Base-by-base conservation (phyloP, 2,797 vertebrate species). In the Silurus lanzhouensis region DNA sequence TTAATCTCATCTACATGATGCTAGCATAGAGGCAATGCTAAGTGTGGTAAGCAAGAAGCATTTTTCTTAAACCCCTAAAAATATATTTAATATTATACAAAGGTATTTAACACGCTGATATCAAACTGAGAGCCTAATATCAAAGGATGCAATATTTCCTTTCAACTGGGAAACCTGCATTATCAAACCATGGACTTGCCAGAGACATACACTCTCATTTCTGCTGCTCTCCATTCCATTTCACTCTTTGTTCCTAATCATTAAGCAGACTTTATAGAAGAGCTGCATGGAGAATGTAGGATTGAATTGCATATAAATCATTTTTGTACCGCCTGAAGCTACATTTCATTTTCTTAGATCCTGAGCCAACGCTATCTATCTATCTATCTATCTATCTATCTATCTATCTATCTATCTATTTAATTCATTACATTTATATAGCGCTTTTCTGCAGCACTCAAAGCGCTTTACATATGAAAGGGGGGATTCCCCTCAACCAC, bases 301-400 rank as follows among this genome's bases (percentile, higher is more conserved):
- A 25, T 25, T 38, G 57, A 61, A 72, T 60, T 57, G 17, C 3
- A 2, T 61, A 44, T 61, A 63, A 81, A 74, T 85, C 58, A 74
- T 52, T 81, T 81, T 64, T 52, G 67, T 64, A 48, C 31, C 9
- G n/a, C 27, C 83, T 58, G 27, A 60, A 27, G 55, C n/a, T 31
- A 3, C 8, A 74, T 74, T 81, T 72, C 9, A 81, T 85, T 81
- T 82, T 25, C 70, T 66, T 60, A 75, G 68, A 80, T 44, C 44
- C 66, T 61, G 57, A 85, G 55, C 76, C 66, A 79, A 71, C 48
- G 81, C 63, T 80, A 74, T 81, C 72, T 70, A 70, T 52, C 48
- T 52, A 52, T 7, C 10, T 52, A 52, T 52, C 48, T 52, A 52
- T 52, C 48, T 52, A 52, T 52, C 6, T 6, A 52, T 38, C 31